Evolutionary conservation across 2,797 vertebrate genomes (phyloP).

Genomic region (Gadopsis bispinosus): DNA sequence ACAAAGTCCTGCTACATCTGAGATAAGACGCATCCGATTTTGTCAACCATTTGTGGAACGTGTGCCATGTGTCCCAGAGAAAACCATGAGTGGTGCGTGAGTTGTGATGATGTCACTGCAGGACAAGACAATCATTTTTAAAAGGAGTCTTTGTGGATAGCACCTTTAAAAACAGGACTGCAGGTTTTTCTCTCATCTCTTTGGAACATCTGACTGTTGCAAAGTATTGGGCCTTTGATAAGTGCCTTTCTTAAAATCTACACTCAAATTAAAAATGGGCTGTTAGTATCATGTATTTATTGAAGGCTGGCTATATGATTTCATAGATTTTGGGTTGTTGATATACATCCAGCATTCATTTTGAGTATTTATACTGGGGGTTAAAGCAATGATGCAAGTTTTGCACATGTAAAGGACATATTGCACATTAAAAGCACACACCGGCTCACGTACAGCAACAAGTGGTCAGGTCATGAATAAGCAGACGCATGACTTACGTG

Average conservation of each 20-base stretch:
- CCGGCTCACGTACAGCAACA: constrained; percentile 1
- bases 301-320: constrained; percentile 30
- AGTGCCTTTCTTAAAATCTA: constrained; percentile 68
- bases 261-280: constrained; percentile 29
- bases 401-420: constrained; percentile 67
- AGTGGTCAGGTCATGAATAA: neutral
- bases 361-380: constrained; percentile 9
- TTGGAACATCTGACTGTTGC: constrained; percentile 17
- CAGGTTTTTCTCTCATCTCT: constrained; percentile 35
- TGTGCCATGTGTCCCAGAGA: constrained; percentile 6
- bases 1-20: neutral
- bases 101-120: neutral
- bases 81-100: neutral
- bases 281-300: constrained; percentile 50
- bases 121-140: neutral
- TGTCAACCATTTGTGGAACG: neutral
- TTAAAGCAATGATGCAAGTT: constrained; percentile 33
- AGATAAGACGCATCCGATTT: neutral
- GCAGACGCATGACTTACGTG: constrained; percentile 11
- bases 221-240: constrained; percentile 19
- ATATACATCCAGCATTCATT: neutral
- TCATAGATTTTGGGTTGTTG: constrained; percentile 4
- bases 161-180: constrained; percentile 39
- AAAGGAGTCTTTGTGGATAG: constrained; percentile 3
- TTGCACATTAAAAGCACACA: constrained; percentile 62